Evolutionary conservation across 2,888 invertebrate genomes (phyloP), one percentile per base, ranked within the genome.

Genomic region (Dryadula phaetusa): DNA sequence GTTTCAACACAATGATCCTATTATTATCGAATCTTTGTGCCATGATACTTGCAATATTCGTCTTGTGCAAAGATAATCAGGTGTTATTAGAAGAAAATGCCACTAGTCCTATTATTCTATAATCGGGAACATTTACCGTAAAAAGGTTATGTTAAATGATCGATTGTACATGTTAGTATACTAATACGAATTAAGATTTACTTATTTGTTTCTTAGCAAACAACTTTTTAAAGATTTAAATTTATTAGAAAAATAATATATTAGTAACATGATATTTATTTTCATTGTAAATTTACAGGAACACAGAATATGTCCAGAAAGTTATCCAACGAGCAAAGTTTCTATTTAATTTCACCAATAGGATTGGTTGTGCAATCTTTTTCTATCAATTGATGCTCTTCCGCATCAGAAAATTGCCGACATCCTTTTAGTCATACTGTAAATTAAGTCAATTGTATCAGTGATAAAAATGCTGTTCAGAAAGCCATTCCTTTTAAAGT

Each of bases 331-430:
- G 72, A 75, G 78, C 79, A 77, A 69, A 79, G 80, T 86, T 84
- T 83, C 77, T 79, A 79, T 77, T 77, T 71, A 77, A 81, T 86
- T 86, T 84, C 82, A 79, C 83, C 81, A 78, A 49, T 32, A 20
- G 42, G 53, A 62, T 49, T 66, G 53, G 54, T 81, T 82, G 74
- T 73, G 73, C 81, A 76, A 77, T 79, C 73, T 82, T 76, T 78
- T 83, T 83, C 80, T 82, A 78, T 80, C 83, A 84, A 86, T 86
- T 84, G 81, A 79, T 74, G 76, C 74, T 82, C 84, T 88, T 88
- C 87, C 88, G 85, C 77, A 79, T 86, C 71, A 70, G 72, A 73
- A 87, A 87, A 87, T 86, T 82, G 84, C 77, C 79, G 71, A 79
- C 82, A 88, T 88, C 87, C 87, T 85, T 82, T 79, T 80, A 81